Evolutionary conservation across 2,888 invertebrate genomes (phyloP), one percentile per base, ranked within the genome.

Genomic region (Pristionchus arcanus): DNA sequence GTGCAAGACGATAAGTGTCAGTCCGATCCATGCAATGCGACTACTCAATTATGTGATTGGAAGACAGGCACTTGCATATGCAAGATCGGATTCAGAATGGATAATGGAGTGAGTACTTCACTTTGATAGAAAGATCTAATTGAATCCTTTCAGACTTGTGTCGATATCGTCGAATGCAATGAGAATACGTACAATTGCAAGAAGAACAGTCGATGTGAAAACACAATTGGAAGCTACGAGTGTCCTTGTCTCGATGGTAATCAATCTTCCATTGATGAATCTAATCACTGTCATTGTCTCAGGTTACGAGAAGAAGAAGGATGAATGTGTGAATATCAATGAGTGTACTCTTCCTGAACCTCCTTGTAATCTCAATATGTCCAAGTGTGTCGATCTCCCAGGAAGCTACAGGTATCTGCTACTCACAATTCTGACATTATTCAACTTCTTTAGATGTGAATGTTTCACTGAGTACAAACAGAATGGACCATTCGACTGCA

Each of bases 251-350:
- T 49, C 1, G 31, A 53, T 49, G 86, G 86, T 86, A 53, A 31
- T 42, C 42, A 7, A n/a, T 42, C 74, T 42, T 2, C n/a, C 7
- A 49, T 2, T 16, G 31, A 13, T 11, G 5, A 34, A 53, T 42
- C 19, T 31, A 28, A n/a, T 9, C 28, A 15, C 34, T n/a, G 42
- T 49, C 9, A 49, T 16, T 77, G n/a, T 28, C n/a, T 1, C 59
- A 87, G 42, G 63, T 7, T 59, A 77, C 77, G 25, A 77, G 49
- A 37, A 42, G 77, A 42, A n/a, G 34, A 77, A 77, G 37, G 63
- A 34, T 21, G 42, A n/a, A 37, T 89, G 89, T 59, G 34, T 34
- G 31, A 97, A 97, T 96, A 97, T 98, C 96, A 97, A 98, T 96
- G 98, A 98, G 96, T 98, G 98, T 96, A 25, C 15, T 21, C 42